Conservation (phyloP, 2,888 invertebrate genomes). For the Cerceris rybyensis region DNA sequence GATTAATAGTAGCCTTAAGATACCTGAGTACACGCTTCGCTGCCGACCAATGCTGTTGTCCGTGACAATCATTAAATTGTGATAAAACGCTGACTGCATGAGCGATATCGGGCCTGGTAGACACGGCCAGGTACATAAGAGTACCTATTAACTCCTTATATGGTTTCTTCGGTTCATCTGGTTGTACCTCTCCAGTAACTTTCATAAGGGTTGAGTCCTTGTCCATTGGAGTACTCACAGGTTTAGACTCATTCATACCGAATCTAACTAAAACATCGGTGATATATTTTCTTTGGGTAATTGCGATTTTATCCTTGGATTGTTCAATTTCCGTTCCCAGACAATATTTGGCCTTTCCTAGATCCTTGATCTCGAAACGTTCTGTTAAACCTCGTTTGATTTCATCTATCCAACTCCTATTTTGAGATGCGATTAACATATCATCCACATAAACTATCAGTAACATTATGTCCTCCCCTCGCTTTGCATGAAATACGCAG, state of each 20-base stretch:
- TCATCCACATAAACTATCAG: conserved; percentile 7
- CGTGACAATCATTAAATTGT: background rate
- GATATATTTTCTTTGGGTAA: conserved; percentile 44
- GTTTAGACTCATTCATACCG: conserved; percentile 45
- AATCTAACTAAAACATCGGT: conserved; percentile 33
- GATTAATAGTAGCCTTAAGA: background rate
- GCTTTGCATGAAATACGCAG: conserved; percentile 28
- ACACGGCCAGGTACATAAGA: conserved; percentile 35
- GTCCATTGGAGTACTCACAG: conserved; percentile 45
- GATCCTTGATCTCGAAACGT: conserved; percentile 43
- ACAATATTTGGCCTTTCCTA: conserved; percentile 35
- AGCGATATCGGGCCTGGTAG: conserved; percentile 39
- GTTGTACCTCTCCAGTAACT: background rate
- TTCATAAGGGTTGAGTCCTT: conserved; percentile 16
- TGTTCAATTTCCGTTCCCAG: conserved; percentile 43
- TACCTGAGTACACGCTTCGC: conserved; percentile 4
- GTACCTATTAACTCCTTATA: conserved; percentile 39
- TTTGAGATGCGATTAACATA: conserved; percentile 24
- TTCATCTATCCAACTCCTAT: conserved; percentile 9
- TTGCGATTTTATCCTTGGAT: background rate
- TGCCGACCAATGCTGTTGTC: conserved; percentile 1
- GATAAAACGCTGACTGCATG: conserved; percentile 8
- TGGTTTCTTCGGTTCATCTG: conserved; percentile 16
- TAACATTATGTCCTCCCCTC: background rate
- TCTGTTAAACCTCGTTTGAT: conserved; percentile 12